phyloP scores from a whole-genome alignment of 1,140 invertebrate genomes.

The Trichonephila clavata region DNA sequence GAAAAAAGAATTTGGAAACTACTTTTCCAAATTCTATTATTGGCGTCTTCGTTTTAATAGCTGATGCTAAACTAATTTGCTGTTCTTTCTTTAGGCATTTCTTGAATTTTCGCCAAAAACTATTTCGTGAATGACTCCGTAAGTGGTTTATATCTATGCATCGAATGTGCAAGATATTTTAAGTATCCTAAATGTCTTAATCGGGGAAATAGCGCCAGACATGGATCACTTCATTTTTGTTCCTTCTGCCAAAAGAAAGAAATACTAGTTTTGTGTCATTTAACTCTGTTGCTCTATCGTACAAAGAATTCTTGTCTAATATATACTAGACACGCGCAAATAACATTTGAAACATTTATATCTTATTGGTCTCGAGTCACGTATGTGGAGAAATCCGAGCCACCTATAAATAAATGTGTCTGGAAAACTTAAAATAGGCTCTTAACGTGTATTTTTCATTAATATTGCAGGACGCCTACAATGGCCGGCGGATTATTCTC shows the following conservation, averaged over 20 bases:
- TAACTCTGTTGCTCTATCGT: background rate
- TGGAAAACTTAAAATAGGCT: conserved; percentile 35
- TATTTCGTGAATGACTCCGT: too few relatives aligned
- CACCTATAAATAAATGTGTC: background rate
- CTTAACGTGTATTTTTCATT: background rate
- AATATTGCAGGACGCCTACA: conserved; percentile 88
- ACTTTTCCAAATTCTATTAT: too few relatives aligned
- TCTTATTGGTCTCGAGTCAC: conserved; percentile 6
- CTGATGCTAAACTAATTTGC: too few relatives aligned
- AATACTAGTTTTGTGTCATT: background rate
- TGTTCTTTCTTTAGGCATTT: too few relatives aligned
- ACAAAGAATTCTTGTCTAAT: background rate
- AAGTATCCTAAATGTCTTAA: background rate
- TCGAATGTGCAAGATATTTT: too few relatives aligned
- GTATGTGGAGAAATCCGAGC: background rate
- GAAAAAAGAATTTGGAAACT: too few relatives aligned
- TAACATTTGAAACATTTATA: background rate
- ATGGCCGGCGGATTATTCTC: conserved; percentile 99
- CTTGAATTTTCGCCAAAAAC: too few relatives aligned
- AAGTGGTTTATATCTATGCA: too few relatives aligned
- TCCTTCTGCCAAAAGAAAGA: background rate
- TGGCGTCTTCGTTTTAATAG: too few relatives aligned
- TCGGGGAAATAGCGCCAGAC: background rate
- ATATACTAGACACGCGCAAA: background rate
- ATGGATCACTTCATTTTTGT: background rate